These are phyloP conservation scores for Bombus ignitus DNA, from an alignment of 1,140 invertebrate species.

Conservation along the genomic window DNA sequence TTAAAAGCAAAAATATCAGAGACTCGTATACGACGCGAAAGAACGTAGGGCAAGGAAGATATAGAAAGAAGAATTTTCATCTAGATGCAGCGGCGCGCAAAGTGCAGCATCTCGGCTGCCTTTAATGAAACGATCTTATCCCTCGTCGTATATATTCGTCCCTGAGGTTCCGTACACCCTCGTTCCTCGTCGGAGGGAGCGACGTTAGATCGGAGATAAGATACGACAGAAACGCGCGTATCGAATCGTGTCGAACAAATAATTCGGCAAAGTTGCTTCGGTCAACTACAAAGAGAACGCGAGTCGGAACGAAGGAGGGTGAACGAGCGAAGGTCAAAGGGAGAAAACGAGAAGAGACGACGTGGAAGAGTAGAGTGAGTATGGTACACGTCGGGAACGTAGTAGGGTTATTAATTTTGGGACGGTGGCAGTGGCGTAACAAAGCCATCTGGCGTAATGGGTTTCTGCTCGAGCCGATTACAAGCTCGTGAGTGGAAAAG, in stretches of 20 bases:
- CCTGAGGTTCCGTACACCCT: slow-evolving; percentile 8
- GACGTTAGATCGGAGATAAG: slow-evolving; percentile 65
- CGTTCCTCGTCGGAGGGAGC: slow-evolving; percentile 27
- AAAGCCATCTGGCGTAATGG: slow-evolving; percentile 68
- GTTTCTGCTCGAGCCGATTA: slow-evolving; percentile 62
- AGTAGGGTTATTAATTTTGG: slow-evolving; percentile 67
- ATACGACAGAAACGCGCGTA: slow-evolving; percentile 65
- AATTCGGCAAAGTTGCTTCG: slow-evolving; percentile 63
- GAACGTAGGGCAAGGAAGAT: not conserved
- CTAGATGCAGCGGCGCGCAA: slow-evolving; percentile 1
- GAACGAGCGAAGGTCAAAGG: not conserved
- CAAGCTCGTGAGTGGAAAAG: slow-evolving; percentile 37
- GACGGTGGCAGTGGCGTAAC: slow-evolving; percentile 62
- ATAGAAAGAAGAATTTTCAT: not conserved
- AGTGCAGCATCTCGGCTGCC: slow-evolving; percentile 8
- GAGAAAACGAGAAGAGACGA: slow-evolving; percentile 5
- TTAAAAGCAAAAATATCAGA: not conserved
- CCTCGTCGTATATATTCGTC: slow-evolving; percentile 10
- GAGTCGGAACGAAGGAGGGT: not conserved
- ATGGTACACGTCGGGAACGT: slow-evolving; percentile 45
- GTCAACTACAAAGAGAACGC: slow-evolving; percentile 37
- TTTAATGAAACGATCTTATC: slow-evolving; percentile 46
- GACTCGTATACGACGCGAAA: not conserved
- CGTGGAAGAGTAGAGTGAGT: not conserved
- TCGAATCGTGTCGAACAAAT: slow-evolving; percentile 68